Percentiles rank a stretch among this genome's conserved stretches.
Conservation (phyloP, 2,113 vertebrate genomes). For the Lepus timidus region DNA sequence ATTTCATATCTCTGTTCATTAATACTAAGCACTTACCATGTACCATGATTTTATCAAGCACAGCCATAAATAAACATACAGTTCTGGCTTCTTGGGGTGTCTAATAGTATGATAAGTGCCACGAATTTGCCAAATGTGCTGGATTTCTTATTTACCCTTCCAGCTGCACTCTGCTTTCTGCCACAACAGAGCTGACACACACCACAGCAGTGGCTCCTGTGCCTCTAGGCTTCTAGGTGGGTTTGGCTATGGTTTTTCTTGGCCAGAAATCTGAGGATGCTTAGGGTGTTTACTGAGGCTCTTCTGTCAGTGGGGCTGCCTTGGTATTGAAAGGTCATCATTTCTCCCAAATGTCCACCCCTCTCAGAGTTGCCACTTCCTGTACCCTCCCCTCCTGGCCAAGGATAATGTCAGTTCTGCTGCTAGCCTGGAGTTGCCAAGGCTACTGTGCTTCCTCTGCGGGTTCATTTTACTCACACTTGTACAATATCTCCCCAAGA, state of each 20-base stretch:
- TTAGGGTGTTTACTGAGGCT: neutral
- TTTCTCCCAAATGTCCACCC: neutral
- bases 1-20: slow-evolving; percentile 29
- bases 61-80: neutral
- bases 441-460: neutral
- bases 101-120: neutral
- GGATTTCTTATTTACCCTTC: neutral
- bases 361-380: neutral
- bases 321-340: neutral
- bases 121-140: neutral
- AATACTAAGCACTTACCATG: neutral
- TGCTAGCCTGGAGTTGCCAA: neutral
- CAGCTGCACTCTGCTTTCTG: neutral
- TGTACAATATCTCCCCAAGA: neutral
- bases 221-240: neutral
- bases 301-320: neutral
- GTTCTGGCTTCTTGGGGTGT: neutral
- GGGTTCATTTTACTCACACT: neutral
- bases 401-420: neutral
- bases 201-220: neutral
- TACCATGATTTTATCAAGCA: slow-evolving; percentile 27
- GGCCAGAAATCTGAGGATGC: neutral
- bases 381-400: neutral
- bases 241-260: neutral
- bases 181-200: neutral